Conservation (phyloP, 2,888 invertebrate species). For the Dolichomitus sp. region DNA sequence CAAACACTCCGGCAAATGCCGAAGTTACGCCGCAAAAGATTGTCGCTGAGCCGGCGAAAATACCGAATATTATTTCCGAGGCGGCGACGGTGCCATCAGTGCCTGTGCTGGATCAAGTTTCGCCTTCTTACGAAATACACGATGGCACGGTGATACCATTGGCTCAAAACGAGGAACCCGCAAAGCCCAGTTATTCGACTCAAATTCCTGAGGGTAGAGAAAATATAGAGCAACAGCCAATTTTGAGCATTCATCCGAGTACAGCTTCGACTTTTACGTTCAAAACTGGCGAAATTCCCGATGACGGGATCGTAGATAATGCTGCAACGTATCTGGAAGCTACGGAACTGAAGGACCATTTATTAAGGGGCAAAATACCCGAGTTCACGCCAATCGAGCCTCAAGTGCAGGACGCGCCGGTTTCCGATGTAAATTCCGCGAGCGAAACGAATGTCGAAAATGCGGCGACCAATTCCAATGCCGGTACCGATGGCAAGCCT, state of each 20-base stretch:
- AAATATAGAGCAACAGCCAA: conserved; percentile 68
- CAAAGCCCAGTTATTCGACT: conserved; percentile 67
- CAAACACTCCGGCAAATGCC: conserved; percentile 4
- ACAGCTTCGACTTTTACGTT: conserved; percentile 63
- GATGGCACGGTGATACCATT: conserved; percentile 90
- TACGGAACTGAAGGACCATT: conserved; percentile 10
- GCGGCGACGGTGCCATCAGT: background rate
- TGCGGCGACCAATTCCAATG: background rate
- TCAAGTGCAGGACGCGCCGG: background rate
- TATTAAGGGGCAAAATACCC: background rate
- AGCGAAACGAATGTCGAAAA: background rate
- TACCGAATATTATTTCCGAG: background rate
- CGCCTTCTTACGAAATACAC: conserved; percentile 86
- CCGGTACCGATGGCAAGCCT: background rate
- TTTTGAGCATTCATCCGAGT: conserved; percentile 73
- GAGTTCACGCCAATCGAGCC: conserved; percentile 35
- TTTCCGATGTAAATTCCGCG: background rate
- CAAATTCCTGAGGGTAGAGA: conserved; percentile 32
- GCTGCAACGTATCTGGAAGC: conserved; percentile 30
- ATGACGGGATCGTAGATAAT: conserved; percentile 16
- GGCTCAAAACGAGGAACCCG: conserved; percentile 58
- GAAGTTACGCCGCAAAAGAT: background rate
- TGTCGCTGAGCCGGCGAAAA: background rate
- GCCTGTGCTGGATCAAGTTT: conserved; percentile 51
- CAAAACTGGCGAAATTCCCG: conserved; percentile 23